Percentiles rank a stretch among this genome's conserved stretches.
Evolutionary conservation across 2,113 vertebrate genomes (phyloP).

Genomic region (Nerophis ophidion): DNA sequence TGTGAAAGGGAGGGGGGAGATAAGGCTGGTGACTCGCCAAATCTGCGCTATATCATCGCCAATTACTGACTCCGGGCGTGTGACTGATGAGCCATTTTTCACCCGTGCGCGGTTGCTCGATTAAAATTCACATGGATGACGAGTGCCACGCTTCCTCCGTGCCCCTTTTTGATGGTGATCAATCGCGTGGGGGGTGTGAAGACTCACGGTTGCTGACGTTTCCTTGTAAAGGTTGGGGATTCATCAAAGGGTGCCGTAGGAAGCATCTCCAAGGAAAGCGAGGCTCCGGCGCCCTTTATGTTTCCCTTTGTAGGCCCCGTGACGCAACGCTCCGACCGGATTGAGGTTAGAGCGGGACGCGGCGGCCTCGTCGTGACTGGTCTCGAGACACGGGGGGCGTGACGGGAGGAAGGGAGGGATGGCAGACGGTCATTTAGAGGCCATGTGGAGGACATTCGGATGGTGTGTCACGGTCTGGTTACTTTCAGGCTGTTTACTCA

Average conservation of each 20-base stretch:
- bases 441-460: slow-evolving; percentile 40
- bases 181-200: slow-evolving; percentile 26
- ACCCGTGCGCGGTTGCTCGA: slow-evolving; percentile 22
- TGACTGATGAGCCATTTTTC: slow-evolving; percentile 42
- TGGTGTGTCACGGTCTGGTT: slow-evolving; percentile 59
- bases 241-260: slow-evolving; percentile 12
- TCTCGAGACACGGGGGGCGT: slow-evolving; percentile 21
- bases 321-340: slow-evolving; percentile 3
- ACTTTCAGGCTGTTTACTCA: slow-evolving; percentile 40
- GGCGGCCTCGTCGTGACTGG: slow-evolving; percentile 26
- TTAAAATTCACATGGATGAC: slow-evolving; percentile 27
- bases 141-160: slow-evolving; percentile 13
- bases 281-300: slow-evolving; percentile 34
- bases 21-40: slow-evolving; percentile 37
- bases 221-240: slow-evolving; percentile 25
- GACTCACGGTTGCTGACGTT: slow-evolving; percentile 35
- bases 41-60: slow-evolving; percentile 49
- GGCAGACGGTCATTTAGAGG: slow-evolving; percentile 46
- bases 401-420: slow-evolving; percentile 6
- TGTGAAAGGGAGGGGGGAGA: slow-evolving; percentile 28
- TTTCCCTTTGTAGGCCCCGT: not conserved
- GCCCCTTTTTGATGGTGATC: slow-evolving; percentile 47
- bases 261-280: slow-evolving; percentile 24
- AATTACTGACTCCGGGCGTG: slow-evolving; percentile 46
- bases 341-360: slow-evolving; percentile 30